Base-by-base conservation (phyloP, 2,113 vertebrate genomes). In the Bubo blakistoni region DNA sequence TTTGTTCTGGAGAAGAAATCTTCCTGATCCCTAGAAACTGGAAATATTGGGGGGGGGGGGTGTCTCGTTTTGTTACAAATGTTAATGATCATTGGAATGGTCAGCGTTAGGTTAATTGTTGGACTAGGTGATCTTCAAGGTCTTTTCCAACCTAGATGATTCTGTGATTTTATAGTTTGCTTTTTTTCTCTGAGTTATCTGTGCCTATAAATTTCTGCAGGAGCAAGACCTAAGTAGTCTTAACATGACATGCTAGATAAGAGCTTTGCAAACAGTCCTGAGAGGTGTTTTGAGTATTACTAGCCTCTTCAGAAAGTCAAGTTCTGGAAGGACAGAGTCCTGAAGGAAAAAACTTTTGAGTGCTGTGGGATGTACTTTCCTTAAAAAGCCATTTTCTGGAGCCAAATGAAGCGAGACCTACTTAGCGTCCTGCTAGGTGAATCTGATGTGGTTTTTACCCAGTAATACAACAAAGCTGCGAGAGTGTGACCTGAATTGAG, bases 261-360 rank as follows among this genome's bases (percentile, higher is more conserved):
- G 65, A 95, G 78, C 78, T 94, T 77, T 91, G 81, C 81, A 87
- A 92, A 89, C 83, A 92, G 66, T 51, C 46, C 66, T 82, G 70
- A 86, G 79, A 79, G 84, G 65, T 87, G 86, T 27, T 83, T 74
- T 81, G 21, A 14, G 52, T 92, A 66, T 74, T 74, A 63, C 29
- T 72, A 44, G 42, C 54, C 74, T 92, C 90, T 96, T 94, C 44
- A 92, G 61, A 92, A 84, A 65, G 34, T 49, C 65, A 25, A 89
- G 40, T 61, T 57, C 17, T 88, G 24, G 67, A 70, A 88, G 70
- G 55, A 29, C 8, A 76, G 25, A 65, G 32, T n/a, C 26, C 54
- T 77, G 20, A 66, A 83, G 44, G 59, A 85, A 47, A 66, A 58
- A 63, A 27, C 3, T 77, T 58, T 77, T 38, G 27, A 93, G 25